Conservation (phyloP, 1,140 invertebrate species). For the Lerema accius region DNA sequence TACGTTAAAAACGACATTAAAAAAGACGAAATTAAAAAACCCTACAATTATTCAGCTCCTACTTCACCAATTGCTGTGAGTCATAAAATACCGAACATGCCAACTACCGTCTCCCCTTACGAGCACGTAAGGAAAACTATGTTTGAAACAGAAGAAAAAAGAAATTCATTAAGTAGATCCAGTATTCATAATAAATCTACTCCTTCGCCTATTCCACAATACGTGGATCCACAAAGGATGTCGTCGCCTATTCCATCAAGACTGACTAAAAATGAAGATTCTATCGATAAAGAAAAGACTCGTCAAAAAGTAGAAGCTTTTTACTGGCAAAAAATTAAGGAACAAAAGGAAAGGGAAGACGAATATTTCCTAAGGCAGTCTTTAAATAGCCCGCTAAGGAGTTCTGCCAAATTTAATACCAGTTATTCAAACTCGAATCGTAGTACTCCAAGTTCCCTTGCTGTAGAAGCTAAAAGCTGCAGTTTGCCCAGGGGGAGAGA, state of each 20-base stretch:
- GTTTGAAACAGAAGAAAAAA: conserved; percentile 67
- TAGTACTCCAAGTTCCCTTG: conserved; percentile 57
- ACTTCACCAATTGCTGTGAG: conserved; percentile 65
- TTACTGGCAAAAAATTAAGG: conserved; percentile 84
- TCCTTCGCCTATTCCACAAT: conserved; percentile 45
- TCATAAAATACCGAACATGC: conserved; percentile 70
- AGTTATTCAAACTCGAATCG: conserved; percentile 51
- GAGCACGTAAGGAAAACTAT: conserved; percentile 68
- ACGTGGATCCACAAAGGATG: conserved; percentile 33
- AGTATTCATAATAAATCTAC: conserved; percentile 50
- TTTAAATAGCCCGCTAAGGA: conserved; percentile 45
- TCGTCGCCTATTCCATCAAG: conserved; percentile 25
- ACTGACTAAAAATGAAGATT: conserved; percentile 42
- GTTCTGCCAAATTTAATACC: conserved; percentile 33
- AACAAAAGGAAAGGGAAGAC: conserved; percentile 83
- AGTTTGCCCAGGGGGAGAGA: conserved; percentile 58
- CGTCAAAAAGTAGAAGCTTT: conserved; percentile 83
- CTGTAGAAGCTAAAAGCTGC: conserved; percentile 51
- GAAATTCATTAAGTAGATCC: conserved; percentile 59
- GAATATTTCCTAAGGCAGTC: conserved; percentile 75
- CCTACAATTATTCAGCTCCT: conserved; percentile 75
- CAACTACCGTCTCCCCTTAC: conserved; percentile 70
- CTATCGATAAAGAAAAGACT: conserved; percentile 68
- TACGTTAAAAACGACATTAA: conserved; percentile 19
- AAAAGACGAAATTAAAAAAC: conserved; percentile 46